phyloP scores from a whole-genome alignment of 1,140 invertebrate species.

The Aphaenogaster rudis region DNA sequence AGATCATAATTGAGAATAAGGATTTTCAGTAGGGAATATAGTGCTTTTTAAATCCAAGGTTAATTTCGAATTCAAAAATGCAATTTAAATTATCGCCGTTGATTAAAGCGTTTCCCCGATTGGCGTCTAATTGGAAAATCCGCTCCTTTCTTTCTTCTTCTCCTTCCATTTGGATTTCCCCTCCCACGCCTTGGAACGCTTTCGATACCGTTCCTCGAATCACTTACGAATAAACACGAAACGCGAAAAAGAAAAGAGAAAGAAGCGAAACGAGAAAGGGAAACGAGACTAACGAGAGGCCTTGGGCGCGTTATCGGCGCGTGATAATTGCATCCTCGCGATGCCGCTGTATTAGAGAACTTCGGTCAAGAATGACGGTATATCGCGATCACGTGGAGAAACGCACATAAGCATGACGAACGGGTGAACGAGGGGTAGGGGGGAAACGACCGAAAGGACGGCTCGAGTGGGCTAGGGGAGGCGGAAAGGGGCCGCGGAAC shows the following conservation, averaged over 20 bases:
- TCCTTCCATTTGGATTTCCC: neutral
- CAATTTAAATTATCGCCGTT: neutral
- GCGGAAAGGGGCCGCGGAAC: constrained; percentile 23
- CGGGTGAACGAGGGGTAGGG: neutral
- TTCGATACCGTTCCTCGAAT: neutral
- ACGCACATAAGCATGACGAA: constrained; percentile 2
- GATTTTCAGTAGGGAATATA: neutral
- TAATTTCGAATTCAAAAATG: neutral
- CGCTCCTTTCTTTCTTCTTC: neutral
- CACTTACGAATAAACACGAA: neutral
- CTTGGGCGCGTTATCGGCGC: neutral
- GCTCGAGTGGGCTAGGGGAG: neutral
- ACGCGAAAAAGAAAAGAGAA: neutral
- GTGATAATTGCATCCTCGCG: constrained; percentile 37
- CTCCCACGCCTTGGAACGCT: neutral
- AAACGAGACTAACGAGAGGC: neutral
- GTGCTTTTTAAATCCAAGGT: neutral
- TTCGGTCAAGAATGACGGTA: constrained; percentile 33
- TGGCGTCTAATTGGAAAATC: neutral
- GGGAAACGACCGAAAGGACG: constrained; percentile 16
- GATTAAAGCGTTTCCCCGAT: neutral
- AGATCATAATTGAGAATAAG: no score
- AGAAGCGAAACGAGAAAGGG: neutral
- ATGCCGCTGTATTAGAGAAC: constrained; percentile 25
- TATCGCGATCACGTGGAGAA: constrained; percentile 67